A percentile compares a stretch with the other conserved stretches of the same genome.
Evolutionary conservation across 1,140 invertebrate genomes (phyloP).

Genomic region (Drosophila murphyi): DNA sequence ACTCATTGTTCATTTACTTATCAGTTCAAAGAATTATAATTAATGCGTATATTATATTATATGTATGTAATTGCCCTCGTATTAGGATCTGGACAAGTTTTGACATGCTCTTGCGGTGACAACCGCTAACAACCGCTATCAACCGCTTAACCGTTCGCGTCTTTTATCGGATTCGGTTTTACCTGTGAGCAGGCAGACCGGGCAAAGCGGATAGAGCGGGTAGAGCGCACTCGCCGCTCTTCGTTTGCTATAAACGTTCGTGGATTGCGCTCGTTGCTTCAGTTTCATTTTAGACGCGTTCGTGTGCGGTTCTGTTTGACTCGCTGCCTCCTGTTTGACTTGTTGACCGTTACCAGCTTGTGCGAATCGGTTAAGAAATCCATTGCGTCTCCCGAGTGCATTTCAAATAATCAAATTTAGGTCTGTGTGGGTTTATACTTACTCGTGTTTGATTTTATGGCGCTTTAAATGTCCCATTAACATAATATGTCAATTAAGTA

Average conservation of each 20-base stretch:
- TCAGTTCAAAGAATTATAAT: slow-evolving; percentile 8
- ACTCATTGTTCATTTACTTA: slow-evolving; percentile 12
- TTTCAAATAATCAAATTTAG: slow-evolving; percentile 34
- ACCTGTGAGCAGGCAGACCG: background rate
- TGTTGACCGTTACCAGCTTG: slow-evolving; percentile 4
- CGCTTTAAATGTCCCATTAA: background rate
- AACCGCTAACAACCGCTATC: background rate
- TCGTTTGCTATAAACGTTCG: slow-evolving; percentile 33
- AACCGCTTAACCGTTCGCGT: background rate
- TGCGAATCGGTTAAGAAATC: slow-evolving; percentile 42
- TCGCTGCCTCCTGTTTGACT: background rate
- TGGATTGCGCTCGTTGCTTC: slow-evolving; percentile 8
- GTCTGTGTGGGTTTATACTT: slow-evolving; percentile 15
- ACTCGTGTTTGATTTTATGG: background rate
- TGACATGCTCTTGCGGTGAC: background rate
- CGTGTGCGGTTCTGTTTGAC: slow-evolving; percentile 40
- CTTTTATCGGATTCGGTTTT: background rate
- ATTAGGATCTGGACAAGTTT: slow-evolving; percentile 11
- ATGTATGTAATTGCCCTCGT: slow-evolving; percentile 4
- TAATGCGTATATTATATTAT: background rate
- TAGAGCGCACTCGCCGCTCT: background rate
- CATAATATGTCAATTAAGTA: background rate
- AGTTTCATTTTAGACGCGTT: slow-evolving; percentile 36
- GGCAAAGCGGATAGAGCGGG: background rate
- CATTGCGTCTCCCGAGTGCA: slow-evolving; percentile 20